A percentile compares a stretch with the other conserved stretches of the same genome.
Conservation (phyloP, 2,113 vertebrate genomes). For the Nycticryphes semicollaris region DNA sequence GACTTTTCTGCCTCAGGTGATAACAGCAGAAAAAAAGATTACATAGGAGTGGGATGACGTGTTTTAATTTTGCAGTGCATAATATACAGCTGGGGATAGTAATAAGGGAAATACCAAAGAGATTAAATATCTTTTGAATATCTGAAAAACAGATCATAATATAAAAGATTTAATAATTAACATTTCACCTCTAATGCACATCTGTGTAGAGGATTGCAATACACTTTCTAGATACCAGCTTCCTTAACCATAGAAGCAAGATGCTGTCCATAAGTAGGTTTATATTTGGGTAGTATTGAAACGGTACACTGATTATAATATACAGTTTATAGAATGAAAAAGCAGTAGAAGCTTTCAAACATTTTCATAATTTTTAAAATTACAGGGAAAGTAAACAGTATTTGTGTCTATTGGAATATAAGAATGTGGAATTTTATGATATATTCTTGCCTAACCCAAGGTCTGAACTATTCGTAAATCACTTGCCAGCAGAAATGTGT, state of each 20-base stretch:
- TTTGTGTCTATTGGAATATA: neutral
- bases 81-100: neutral
- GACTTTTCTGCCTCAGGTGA: neutral
- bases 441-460: neutral
- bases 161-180: neutral
- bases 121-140: neutral
- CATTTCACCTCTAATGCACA: neutral
- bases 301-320: neutral
- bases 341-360: neutral
- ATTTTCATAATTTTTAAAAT: constrained; percentile 1
- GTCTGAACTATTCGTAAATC: constrained; percentile 1
- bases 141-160: neutral
- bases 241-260: neutral
- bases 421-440: neutral
- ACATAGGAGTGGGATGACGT: neutral
- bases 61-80: neutral
- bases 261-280: neutral
- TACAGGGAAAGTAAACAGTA: neutral
- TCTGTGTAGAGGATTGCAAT: neutral
- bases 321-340: neutral
- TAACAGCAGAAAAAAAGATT: neutral
- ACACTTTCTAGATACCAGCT: neutral
- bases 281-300: neutral
- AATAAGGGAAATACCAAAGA: neutral
- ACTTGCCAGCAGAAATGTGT: neutral